Evolutionary conservation across 2,797 vertebrate species (phyloP).

Genomic region (Morelia viridis): DNA sequence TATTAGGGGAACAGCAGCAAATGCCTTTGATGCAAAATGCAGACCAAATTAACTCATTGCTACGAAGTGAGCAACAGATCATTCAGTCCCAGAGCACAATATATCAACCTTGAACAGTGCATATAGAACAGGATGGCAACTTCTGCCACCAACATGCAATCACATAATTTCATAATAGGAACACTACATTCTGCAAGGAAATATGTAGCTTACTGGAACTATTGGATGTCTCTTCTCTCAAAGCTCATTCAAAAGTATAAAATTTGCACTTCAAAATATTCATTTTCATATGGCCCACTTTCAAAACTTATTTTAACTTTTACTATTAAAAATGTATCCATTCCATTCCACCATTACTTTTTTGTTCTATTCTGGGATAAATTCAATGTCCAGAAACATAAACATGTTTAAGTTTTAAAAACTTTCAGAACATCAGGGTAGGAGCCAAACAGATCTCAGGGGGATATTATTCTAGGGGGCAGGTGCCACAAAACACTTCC

Average conservation of each 20-base stretch:
- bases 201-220: background rate
- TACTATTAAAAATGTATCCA: background rate
- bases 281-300: background rate
- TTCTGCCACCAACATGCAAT: fast-evolving
- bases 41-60: no score
- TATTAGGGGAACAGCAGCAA: no score
- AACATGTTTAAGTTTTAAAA: no score
- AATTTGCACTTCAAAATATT: background rate
- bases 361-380: no score
- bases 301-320: background rate
- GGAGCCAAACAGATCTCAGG: no score
- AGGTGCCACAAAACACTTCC: no score
- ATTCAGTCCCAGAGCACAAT: background rate
- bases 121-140: background rate
- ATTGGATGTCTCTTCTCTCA: background rate
- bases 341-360: no score
- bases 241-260: background rate
- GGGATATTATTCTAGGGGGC: no score
- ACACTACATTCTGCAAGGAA: background rate
- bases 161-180: background rate
- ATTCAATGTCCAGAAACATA: no score
- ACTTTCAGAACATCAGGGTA: no score
- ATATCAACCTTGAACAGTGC: background rate
- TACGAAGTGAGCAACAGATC: background rate
- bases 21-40: no score